Conservation (phyloP, 2,797 vertebrate genomes). For the Sylvia borin region DNA sequence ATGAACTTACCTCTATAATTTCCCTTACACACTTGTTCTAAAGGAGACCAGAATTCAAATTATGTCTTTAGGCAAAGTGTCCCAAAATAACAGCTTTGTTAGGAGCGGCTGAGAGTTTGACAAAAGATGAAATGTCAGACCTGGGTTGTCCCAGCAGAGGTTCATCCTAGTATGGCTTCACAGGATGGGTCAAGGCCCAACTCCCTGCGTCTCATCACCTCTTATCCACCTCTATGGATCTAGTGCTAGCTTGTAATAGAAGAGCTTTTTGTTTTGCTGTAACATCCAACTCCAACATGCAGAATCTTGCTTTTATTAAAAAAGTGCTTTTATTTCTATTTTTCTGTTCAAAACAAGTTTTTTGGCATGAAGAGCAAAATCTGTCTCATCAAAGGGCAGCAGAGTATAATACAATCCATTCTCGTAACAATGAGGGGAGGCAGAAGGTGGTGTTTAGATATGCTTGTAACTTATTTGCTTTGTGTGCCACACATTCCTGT, state of each 20-base stretch:
- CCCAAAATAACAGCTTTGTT: neutral
- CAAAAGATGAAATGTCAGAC: neutral
- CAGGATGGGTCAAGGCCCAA: neutral
- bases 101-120: neutral
- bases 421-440: conserved; percentile 47
- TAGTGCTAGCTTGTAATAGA: neutral
- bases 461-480: conserved; percentile 29
- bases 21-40: neutral
- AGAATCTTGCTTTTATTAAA: conserved; percentile 52
- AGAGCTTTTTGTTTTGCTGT: neutral
- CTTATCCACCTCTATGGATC: neutral
- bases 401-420: conserved; percentile 42
- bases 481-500: conserved; percentile 55
- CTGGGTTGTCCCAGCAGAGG: neutral
- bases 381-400: conserved; percentile 50
- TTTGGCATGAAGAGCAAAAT: conserved; percentile 48
- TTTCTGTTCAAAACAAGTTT: conserved; percentile 46
- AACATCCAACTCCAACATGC: conserved; percentile 8
- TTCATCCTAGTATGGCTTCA: neutral
- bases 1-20: neutral
- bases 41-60: neutral
- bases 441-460: conserved; percentile 60
- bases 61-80: neutral
- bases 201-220: neutral
- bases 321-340: conserved; percentile 47